A percentile compares a stretch with the other conserved stretches of the same genome.
These are phyloP conservation scores for Willowsia nigromaculata DNA, from an alignment of 2,888 invertebrate genomes.

Conservation along the genomic window DNA sequence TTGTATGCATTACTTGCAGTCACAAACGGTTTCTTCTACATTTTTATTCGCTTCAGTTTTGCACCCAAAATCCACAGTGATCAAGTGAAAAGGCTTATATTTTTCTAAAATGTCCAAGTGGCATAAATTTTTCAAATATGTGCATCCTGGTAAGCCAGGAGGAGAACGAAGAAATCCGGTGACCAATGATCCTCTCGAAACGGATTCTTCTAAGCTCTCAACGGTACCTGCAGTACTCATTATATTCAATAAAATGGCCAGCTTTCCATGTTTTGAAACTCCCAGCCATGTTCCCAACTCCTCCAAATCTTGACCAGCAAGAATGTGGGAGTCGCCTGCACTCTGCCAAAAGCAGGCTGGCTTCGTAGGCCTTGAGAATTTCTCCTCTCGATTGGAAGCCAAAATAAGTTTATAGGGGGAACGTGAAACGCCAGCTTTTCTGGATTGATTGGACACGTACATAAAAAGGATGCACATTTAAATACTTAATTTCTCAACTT, in stretches of 20 bases:
- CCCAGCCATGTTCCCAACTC: constrained; percentile 77
- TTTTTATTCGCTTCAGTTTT: background rate
- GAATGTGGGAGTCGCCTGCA: constrained; percentile 81
- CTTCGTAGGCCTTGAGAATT: constrained; percentile 85
- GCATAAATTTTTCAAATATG: constrained; percentile 74
- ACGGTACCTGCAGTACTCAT: constrained; percentile 86
- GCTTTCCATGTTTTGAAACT: constrained; percentile 71
- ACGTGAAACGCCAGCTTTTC: constrained; percentile 82
- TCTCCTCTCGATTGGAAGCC: constrained; percentile 91
- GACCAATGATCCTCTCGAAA: constrained; percentile 70
- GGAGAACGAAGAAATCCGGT: constrained; percentile 74
- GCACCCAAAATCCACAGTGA: constrained; percentile 65
- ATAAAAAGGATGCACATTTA: constrained; percentile 91
- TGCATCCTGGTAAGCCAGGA: constrained; percentile 67
- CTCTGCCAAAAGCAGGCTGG: constrained; percentile 84
- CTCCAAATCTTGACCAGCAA: constrained; percentile 74
- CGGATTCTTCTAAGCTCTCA: constrained; percentile 85
- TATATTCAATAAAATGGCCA: constrained; percentile 72
- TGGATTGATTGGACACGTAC: constrained; percentile 80
- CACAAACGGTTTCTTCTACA: background rate
- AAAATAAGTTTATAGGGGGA: constrained; percentile 88
- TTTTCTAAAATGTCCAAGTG: constrained; percentile 70
- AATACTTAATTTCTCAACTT: constrained; percentile 27
- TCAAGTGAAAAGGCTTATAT: constrained; percentile 72
- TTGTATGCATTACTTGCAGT: constrained; percentile 20